These are phyloP conservation scores for Papilio gigon DNA, from an alignment of 2,888 invertebrate species.

Conservation along the genomic window DNA sequence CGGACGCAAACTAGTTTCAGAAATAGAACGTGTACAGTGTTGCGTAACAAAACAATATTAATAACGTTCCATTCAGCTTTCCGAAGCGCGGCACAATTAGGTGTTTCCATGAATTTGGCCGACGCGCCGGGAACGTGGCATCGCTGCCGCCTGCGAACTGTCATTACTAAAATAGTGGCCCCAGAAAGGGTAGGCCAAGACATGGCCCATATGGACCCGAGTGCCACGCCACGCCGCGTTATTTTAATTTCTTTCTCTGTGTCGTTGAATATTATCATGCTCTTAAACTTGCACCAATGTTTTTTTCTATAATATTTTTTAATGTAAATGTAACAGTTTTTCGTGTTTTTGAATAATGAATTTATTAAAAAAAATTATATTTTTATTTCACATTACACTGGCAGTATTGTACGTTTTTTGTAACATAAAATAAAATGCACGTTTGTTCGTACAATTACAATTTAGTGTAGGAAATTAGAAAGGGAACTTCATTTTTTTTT, in stretches of 20 bases:
- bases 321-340: background rate
- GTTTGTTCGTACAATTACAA: too few relatives aligned
- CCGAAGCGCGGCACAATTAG: constrained; percentile 65
- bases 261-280: constrained; percentile 45
- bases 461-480: too few relatives aligned
- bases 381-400: too few relatives aligned
- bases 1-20: constrained; percentile 37
- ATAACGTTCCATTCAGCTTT: constrained; percentile 63
- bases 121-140: constrained; percentile 43
- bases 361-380: too few relatives aligned
- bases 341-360: too few relatives aligned
- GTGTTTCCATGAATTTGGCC: constrained; percentile 68
- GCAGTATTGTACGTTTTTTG: too few relatives aligned
- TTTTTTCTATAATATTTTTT: background rate
- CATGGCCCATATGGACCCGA: constrained; percentile 73
- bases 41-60: constrained; percentile 51
- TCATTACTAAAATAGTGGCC: constrained; percentile 81
- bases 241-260: constrained; percentile 70
- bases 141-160: constrained; percentile 74
- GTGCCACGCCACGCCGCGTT: constrained; percentile 50
- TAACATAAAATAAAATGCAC: too few relatives aligned
- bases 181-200: constrained; percentile 79
- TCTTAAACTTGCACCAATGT: constrained; percentile 11
- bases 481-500: too few relatives aligned
- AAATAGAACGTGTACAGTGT: constrained; percentile 39